Evolutionary conservation across 2,797 vertebrate species (phyloP).

Genomic region (Cryptoblepharus egeriae): DNA sequence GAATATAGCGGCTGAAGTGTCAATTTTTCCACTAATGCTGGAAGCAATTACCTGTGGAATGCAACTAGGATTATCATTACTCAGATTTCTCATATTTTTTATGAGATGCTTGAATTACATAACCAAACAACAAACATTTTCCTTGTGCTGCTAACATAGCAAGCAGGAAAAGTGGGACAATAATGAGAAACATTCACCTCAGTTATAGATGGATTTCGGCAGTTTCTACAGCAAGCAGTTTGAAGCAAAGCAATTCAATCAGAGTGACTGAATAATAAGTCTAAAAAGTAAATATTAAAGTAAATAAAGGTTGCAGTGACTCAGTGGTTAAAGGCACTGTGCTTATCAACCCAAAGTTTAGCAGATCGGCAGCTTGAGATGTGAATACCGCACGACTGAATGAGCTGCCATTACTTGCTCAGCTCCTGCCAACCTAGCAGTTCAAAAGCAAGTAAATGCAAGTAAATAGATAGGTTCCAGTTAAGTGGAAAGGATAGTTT

Average conservation of each 20-base stretch:
- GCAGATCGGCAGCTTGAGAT: too few species aligned
- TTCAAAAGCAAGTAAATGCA: too few species aligned
- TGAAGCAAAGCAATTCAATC: slow-evolving; percentile 46
- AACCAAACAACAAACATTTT: slow-evolving; percentile 41
- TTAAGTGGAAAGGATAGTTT: too few species aligned
- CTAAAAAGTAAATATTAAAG: too few species aligned
- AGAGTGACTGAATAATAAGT: slow-evolving; percentile 57
- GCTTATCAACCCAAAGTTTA: too few species aligned
- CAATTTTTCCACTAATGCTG: slow-evolving; percentile 29
- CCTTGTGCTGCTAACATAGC: slow-evolving; percentile 42
- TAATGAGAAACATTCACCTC: slow-evolving; percentile 53
- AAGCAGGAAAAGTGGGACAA: slow-evolving; percentile 41
- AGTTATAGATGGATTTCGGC: slow-evolving; percentile 54
- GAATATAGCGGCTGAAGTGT: neutral
- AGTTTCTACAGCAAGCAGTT: slow-evolving; percentile 49
- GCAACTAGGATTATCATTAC: slow-evolving; percentile 32
- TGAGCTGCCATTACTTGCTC: too few species aligned
- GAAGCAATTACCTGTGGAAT: slow-evolving; percentile 32
- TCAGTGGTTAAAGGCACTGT: too few species aligned
- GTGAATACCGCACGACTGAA: too few species aligned
- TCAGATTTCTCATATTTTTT: slow-evolving; percentile 49
- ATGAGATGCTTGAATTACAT: slow-evolving; percentile 39
- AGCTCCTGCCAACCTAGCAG: too few species aligned
- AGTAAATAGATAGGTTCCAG: too few species aligned
- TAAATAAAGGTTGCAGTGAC: too few species aligned